These are phyloP conservation scores for Ophiodon elongatus DNA, from an alignment of 2,113 vertebrate species.

Conservation along the genomic window DNA sequence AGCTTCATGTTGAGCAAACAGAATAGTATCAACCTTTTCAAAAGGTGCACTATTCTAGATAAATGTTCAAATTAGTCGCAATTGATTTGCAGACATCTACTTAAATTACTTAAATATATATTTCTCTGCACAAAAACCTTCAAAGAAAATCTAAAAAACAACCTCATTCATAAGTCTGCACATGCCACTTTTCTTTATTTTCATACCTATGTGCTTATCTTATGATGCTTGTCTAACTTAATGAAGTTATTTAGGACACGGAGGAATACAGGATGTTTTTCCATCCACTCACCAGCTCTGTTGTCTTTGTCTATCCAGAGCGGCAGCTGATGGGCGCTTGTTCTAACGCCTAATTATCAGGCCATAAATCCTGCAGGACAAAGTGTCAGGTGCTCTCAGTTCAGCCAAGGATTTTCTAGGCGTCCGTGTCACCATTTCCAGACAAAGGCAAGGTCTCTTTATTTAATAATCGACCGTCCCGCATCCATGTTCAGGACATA, in stretches of 20 bases:
- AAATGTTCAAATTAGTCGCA: neutral
- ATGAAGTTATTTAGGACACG: constrained; percentile 36
- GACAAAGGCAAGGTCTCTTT: constrained; percentile 46
- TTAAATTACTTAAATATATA: neutral
- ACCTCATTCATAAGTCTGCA: neutral
- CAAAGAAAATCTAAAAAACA: neutral
- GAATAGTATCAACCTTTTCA: neutral
- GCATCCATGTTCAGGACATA: constrained; percentile 3
- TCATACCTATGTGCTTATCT: neutral
- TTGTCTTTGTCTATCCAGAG: constrained; percentile 55
- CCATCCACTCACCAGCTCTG: constrained; percentile 42
- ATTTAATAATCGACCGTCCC: constrained; percentile 49
- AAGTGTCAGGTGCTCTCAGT: constrained; percentile 68
- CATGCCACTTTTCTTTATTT: neutral
- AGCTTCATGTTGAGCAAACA: neutral
- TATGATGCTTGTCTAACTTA: neutral
- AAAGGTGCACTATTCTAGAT: neutral
- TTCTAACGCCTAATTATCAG: constrained; percentile 70
- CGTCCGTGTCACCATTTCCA: constrained; percentile 41
- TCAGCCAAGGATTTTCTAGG: constrained; percentile 49
- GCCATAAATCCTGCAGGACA: constrained; percentile 66
- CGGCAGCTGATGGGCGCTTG: constrained; percentile 50
- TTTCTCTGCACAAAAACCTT: neutral
- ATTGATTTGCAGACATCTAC: neutral
- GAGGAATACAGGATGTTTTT: constrained; percentile 40